Percentiles rank a stretch among this genome's conserved stretches.
phyloP scores from a whole-genome alignment of 2,888 invertebrate species.

The Sclerodermus sp. region DNA sequence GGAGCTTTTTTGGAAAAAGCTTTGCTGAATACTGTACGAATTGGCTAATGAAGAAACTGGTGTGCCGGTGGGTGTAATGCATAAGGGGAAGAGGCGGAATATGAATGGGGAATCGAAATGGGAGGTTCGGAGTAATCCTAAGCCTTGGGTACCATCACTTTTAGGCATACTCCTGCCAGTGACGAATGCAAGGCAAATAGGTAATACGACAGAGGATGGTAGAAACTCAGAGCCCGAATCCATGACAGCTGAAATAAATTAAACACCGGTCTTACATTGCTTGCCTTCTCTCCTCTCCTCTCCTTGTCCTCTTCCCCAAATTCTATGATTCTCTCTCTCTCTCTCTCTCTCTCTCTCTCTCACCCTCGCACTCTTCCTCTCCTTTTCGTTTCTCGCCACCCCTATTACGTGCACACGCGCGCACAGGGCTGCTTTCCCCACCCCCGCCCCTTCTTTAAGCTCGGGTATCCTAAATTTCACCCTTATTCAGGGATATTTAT shows the following conservation, averaged over 20 bases:
- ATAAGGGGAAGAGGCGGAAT: no score
- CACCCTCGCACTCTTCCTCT: no score
- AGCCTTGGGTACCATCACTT: no score
- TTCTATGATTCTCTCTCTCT: no score
- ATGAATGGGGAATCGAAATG: no score
- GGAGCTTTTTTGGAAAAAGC: no score
- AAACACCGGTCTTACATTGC: conserved; percentile 40
- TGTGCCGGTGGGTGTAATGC: no score
- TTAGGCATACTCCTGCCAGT: conserved; percentile 10
- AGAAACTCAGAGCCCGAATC: conserved; percentile 40
- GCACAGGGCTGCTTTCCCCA: not conserved
- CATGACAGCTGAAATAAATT: conserved; percentile 46
- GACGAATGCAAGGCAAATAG: conserved; percentile 45
- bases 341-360: not conserved
- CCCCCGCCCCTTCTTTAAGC: not conserved
- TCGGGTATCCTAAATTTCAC: not conserved
- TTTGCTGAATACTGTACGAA: no score
- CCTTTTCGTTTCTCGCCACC: conserved; percentile 1
- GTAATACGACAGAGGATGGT: conserved; percentile 25
- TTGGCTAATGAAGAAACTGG: no score
- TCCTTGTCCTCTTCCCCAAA: not conserved
- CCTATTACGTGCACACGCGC: conserved; percentile 3
- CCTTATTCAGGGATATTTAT: no score
- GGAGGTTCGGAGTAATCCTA: no score
- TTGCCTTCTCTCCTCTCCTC: conserved; percentile 10